Evolutionary conservation across 2,113 vertebrate species (phyloP).

Genomic region (Colossoma macropomum): DNA sequence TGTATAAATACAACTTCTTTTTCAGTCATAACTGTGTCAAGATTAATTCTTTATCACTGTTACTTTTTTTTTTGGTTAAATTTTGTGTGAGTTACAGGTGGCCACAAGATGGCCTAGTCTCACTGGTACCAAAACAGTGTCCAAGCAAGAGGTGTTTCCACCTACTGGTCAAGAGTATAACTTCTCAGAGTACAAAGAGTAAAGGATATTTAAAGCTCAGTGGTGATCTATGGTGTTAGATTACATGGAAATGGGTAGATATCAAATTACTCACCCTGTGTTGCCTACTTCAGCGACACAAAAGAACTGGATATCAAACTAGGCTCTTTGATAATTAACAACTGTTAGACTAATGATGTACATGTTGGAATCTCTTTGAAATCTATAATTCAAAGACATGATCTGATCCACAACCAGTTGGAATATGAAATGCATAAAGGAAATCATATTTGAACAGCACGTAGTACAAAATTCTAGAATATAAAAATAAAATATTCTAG

Average conservation of each 20-base stretch:
- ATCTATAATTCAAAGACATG: too few relatives aligned
- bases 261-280: neutral
- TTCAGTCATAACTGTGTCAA: constrained; percentile 1
- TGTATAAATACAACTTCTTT: neutral
- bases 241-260: neutral
- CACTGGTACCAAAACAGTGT: neutral
- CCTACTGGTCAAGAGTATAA: neutral
- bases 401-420: too few relatives aligned
- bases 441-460: neutral
- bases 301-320: neutral
- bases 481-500: neutral
- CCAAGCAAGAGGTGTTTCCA: neutral
- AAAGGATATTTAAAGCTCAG: neutral
- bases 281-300: neutral
- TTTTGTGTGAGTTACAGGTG: neutral
- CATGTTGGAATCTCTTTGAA: too few relatives aligned
- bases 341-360: neutral
- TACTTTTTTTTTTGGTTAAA: too few relatives aligned
- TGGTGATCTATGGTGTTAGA: neutral
- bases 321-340: neutral
- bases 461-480: neutral
- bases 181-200: neutral
- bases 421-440: too few relatives aligned
- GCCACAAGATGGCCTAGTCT: neutral
- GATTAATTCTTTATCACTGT: neutral